phyloP scores from a whole-genome alignment of 2,113 vertebrate genomes.

The Nymphicus hollandicus region DNA sequence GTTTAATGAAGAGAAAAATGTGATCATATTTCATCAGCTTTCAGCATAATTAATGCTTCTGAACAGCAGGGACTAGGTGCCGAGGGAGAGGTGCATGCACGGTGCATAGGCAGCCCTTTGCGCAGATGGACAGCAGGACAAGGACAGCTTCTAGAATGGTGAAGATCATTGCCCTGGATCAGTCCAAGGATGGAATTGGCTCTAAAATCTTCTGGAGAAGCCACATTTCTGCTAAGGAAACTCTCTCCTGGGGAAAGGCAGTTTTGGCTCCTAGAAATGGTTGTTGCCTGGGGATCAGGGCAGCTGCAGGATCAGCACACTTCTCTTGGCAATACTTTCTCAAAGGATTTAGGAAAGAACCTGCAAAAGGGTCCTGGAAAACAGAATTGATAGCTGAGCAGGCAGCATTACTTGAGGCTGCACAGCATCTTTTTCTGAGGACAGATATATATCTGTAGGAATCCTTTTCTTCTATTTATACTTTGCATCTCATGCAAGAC shows the following conservation, averaged over 20 bases:
- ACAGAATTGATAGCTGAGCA: neutral
- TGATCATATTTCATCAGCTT: slow-evolving; percentile 42
- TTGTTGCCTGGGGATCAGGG: neutral
- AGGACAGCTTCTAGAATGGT: neutral
- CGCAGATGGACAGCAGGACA: neutral
- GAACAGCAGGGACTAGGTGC: neutral
- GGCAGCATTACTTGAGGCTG: neutral
- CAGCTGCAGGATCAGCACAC: neutral
- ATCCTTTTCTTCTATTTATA: neutral
- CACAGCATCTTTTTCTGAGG: neutral
- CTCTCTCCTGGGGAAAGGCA: neutral
- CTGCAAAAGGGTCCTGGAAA: neutral
- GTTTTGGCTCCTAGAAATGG: neutral
- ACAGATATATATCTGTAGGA: neutral
- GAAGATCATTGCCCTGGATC: neutral
- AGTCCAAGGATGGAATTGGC: accelerated
- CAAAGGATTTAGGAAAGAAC: neutral
- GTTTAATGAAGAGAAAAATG: slow-evolving; percentile 69
- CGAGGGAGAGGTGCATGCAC: accelerated
- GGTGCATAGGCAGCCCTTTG: accelerated
- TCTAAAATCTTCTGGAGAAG: neutral
- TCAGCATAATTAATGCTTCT: neutral
- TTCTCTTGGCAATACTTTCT: neutral
- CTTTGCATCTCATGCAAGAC: neutral
- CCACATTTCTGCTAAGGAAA: neutral